phyloP scores from a whole-genome alignment of 2,888 invertebrate species.

The Clusia tigrina region DNA sequence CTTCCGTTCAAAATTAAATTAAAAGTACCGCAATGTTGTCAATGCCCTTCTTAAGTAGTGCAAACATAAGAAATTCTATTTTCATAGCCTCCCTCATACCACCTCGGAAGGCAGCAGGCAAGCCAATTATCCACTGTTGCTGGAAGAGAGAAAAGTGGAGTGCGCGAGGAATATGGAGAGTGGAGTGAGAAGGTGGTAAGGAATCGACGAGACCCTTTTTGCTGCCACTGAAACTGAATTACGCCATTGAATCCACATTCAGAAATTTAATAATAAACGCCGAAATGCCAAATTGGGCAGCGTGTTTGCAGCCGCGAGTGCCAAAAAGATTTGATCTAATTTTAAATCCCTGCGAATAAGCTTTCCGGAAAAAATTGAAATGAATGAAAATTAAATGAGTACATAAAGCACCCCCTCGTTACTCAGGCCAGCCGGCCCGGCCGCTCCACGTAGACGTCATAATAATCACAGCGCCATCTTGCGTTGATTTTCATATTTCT shows the following conservation, averaged over 20 bases:
- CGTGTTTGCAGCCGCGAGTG: neutral
- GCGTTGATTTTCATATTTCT: conserved; percentile 1
- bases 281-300: conserved; percentile 20
- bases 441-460: conserved; percentile 4
- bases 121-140: neutral
- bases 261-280: conserved; percentile 26
- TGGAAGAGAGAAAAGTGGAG: neutral
- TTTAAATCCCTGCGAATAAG: conserved; percentile 13
- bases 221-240: conserved; percentile 6
- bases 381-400: conserved; percentile 16
- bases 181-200: neutral
- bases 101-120: conserved; percentile 11
- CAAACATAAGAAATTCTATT: neutral
- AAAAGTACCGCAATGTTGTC: conserved; percentile 6
- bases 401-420: neutral
- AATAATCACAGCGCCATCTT: conserved; percentile 9
- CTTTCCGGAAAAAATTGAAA: neutral
- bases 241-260: conserved; percentile 4
- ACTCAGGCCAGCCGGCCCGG: neutral
- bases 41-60: neutral
- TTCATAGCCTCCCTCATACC: neutral
- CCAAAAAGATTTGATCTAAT: neutral
- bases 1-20: conserved; percentile 7
- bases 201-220: neutral
- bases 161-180: neutral